phyloP scores from a whole-genome alignment of 1,140 invertebrate species.

The Helicoverpa zea region DNA sequence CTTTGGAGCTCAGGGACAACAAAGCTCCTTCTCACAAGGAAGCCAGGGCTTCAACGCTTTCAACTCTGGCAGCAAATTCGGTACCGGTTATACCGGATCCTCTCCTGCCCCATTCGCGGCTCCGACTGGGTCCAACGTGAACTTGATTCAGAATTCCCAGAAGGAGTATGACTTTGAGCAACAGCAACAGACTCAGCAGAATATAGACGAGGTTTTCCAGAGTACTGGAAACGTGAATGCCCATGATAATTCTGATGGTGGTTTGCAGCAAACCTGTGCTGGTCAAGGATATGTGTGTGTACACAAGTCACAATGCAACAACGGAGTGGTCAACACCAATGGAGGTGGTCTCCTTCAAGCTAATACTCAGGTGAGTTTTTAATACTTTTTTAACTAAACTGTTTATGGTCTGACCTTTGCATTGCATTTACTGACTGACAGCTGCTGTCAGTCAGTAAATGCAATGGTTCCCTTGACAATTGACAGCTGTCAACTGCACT shows the following conservation, averaged over 20 bases:
- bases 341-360: slow-evolving; percentile 83
- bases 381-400: background rate
- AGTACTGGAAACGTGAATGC: slow-evolving; percentile 67
- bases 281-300: slow-evolving; percentile 88
- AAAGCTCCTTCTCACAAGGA: background rate
- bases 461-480: too few relatives aligned
- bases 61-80: slow-evolving; percentile 56
- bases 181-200: slow-evolving; percentile 71
- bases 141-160: slow-evolving; percentile 73
- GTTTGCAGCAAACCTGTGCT: slow-evolving; percentile 83
- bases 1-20: background rate
- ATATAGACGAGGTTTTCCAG: slow-evolving; percentile 72
- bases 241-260: slow-evolving; percentile 63
- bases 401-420: background rate
- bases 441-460: too few relatives aligned
- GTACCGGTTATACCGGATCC: slow-evolving; percentile 68
- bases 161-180: slow-evolving; percentile 74
- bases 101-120: slow-evolving; percentile 72
- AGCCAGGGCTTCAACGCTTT: slow-evolving; percentile 31
- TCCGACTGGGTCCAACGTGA: slow-evolving; percentile 69
- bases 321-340: slow-evolving; percentile 86
- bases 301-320: slow-evolving; percentile 85
- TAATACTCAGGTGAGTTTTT: slow-evolving; percentile 76
- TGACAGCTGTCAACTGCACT: too few relatives aligned
- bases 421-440: too few relatives aligned